Conservation (phyloP, 1,140 invertebrate genomes). For the Drosophila busckii region DNA sequence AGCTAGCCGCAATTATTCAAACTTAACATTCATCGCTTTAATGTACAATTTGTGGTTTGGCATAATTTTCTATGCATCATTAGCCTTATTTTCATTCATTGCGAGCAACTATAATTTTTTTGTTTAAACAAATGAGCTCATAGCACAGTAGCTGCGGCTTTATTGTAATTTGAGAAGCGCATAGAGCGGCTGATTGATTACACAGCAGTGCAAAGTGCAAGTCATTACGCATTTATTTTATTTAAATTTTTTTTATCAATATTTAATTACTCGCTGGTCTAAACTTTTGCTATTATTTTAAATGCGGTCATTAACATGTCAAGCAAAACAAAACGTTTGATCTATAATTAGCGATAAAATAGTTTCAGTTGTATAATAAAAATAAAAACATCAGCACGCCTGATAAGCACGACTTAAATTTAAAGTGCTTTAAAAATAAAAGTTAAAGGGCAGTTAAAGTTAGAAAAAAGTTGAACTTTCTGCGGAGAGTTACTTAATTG, state of each 20-base stretch:
- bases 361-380: slow-evolving; percentile 19
- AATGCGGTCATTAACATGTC: slow-evolving; percentile 69
- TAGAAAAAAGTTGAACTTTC: no score
- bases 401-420: slow-evolving; percentile 21
- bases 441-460: slow-evolving; percentile 34
- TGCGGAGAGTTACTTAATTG: slow-evolving; percentile 56
- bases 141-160: slow-evolving; percentile 22
- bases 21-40: slow-evolving; percentile 10
- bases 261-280: slow-evolving; percentile 69
- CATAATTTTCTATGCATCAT: slow-evolving; percentile 33
- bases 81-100: slow-evolving; percentile 28
- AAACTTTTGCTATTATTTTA: slow-evolving; percentile 62
- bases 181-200: neutral
- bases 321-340: slow-evolving; percentile 33
- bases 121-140: slow-evolving; percentile 10
- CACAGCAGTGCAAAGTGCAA: neutral
- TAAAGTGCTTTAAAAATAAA: slow-evolving; percentile 47
- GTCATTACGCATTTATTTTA: neutral
- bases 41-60: slow-evolving; percentile 40
- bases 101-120: slow-evolving; percentile 13
- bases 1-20: slow-evolving; percentile 23
- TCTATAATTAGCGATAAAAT: slow-evolving; percentile 60
- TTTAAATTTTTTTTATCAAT: neutral
- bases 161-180: slow-evolving; percentile 4
- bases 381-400: neutral